phyloP scores from a whole-genome alignment of 2,888 invertebrate species.

The Drosophila melanosoma region DNA sequence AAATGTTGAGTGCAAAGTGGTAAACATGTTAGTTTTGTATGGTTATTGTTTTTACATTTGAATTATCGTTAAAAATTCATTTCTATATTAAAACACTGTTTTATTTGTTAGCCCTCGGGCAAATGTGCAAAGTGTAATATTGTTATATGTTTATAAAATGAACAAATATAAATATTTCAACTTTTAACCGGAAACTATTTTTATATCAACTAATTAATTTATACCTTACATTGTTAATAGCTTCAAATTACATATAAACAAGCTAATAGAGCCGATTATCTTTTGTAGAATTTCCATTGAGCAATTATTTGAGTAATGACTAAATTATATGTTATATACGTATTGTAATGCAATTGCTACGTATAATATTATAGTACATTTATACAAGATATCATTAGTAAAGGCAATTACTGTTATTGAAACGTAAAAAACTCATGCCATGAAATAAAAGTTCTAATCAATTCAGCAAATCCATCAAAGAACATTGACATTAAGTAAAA shows the following conservation, averaged over 20 bases:
- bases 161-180: neutral
- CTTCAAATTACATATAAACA: neutral
- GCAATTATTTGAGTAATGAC: neutral
- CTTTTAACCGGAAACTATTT: neutral
- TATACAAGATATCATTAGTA: conserved; percentile 17
- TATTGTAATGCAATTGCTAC: neutral
- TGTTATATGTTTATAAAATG: neutral
- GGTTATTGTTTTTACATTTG: conserved; percentile 1
- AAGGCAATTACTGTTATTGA: conserved; percentile 41
- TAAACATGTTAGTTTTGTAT: neutral
- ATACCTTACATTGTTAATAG: neutral
- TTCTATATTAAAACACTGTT: neutral
- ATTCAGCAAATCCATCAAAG: conserved; percentile 4
- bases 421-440: conserved; percentile 1
- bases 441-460: neutral
- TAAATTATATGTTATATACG: neutral
- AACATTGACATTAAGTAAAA: conserved; percentile 1
- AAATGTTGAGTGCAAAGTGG: conserved; percentile 18
- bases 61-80: neutral
- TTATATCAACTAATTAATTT: neutral
- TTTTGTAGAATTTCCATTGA: neutral
- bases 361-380: neutral
- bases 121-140: neutral
- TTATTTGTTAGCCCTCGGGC: neutral
- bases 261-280: neutral